These are phyloP conservation scores for Formica aserva DNA, from an alignment of 2,888 invertebrate species.

Conservation along the genomic window DNA sequence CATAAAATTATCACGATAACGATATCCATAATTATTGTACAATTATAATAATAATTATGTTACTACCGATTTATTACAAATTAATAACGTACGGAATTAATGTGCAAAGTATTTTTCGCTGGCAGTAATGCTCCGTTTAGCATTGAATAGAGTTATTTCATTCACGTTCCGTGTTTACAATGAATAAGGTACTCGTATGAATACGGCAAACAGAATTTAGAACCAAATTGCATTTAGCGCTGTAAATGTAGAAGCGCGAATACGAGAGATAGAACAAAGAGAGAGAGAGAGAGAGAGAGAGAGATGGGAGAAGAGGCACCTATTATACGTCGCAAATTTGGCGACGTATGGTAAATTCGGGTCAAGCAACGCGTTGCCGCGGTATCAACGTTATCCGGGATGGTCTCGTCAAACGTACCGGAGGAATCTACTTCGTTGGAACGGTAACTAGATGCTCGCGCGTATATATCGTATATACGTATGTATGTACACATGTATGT, in stretches of 20 bases:
- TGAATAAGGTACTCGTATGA: conserved; percentile 41
- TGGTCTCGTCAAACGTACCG: conserved; percentile 8
- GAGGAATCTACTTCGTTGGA: conserved; percentile 39
- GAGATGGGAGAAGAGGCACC: not conserved
- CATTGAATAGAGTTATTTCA: not conserved
- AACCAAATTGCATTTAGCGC: conserved; percentile 29
- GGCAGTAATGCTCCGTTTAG: not conserved
- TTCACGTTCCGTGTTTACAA: conserved; percentile 31
- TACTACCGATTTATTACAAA: not conserved
- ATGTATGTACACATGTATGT: not conserved
- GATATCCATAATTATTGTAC: not conserved
- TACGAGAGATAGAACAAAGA: conserved; percentile 8
- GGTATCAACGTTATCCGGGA: conserved; percentile 34
- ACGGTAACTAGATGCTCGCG: conserved; percentile 47
- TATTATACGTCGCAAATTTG: conserved; percentile 57
- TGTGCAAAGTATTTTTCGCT: conserved; percentile 8
- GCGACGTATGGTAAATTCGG: conserved; percentile 56
- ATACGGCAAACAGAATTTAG: conserved; percentile 22
- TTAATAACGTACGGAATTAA: not conserved
- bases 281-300: conserved; percentile 7
- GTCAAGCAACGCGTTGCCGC: conserved; percentile 58
- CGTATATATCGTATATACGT: not conserved
- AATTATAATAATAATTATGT: not conserved
- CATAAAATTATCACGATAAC: not conserved
- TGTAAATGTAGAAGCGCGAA: conserved; percentile 13